Percentiles rank a stretch among this genome's conserved stretches.
phyloP scores from a whole-genome alignment of 2,797 vertebrate species.

The Phoeniculus purpureus region DNA sequence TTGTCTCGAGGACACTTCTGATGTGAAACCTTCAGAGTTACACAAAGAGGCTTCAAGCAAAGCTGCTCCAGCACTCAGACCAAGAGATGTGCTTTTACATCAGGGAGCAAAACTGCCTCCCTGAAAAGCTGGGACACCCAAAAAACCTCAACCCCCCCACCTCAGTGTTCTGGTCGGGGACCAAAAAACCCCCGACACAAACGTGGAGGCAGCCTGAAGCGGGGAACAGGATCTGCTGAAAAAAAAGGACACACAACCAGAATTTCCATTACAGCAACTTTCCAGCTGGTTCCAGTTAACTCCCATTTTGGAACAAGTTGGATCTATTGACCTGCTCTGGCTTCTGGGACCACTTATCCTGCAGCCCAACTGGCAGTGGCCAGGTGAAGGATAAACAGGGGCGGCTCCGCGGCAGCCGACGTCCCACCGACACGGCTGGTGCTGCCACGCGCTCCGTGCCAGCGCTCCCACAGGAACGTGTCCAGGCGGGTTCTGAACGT shows the following conservation, averaged over 20 bases:
- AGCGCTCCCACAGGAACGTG: background rate
- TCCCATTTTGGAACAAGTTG: background rate
- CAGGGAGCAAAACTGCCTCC: background rate
- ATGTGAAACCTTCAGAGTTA: background rate
- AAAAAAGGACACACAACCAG: background rate
- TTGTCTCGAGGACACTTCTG: background rate
- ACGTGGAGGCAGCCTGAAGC: background rate
- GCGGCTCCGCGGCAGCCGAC: background rate
- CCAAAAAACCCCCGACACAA: background rate
- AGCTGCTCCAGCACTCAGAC: background rate
- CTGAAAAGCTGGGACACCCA: background rate
- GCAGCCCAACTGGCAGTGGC: constrained; percentile 31
- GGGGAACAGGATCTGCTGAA: background rate
- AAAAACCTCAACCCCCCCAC: background rate
- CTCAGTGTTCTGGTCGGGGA: no score
- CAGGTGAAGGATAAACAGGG: constrained; percentile 54
- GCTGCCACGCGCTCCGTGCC: background rate
- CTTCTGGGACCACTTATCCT: constrained; percentile 62
- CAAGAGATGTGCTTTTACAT: background rate
- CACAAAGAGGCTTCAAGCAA: background rate
- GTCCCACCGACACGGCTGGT: background rate
- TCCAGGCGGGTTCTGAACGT: no score
- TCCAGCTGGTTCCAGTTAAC: constrained; percentile 59
- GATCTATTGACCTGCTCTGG: constrained; percentile 24
- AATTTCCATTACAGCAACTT: constrained; percentile 57